Percentiles rank a stretch among this genome's conserved stretches.
These are phyloP conservation scores for Mus minutoides DNA, from an alignment of 2,797 vertebrate species.

Conservation along the genomic window DNA sequence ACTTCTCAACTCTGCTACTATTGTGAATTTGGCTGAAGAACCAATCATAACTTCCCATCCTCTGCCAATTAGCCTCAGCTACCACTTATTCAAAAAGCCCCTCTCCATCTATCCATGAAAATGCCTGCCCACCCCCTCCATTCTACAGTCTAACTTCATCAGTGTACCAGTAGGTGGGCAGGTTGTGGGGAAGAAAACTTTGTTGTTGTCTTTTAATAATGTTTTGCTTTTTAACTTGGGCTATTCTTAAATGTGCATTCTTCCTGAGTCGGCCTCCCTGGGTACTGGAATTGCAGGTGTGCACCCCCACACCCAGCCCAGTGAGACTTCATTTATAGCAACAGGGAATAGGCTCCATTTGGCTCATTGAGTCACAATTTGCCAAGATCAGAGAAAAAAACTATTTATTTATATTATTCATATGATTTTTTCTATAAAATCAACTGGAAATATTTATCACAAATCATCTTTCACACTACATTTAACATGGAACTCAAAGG, in stretches of 20 bases:
- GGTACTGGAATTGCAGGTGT: not conserved
- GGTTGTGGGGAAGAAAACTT: not conserved
- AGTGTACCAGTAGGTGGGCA: not conserved
- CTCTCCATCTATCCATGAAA: too few species aligned
- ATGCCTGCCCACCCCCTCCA: too few species aligned
- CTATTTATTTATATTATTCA: not conserved
- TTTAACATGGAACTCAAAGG: not conserved
- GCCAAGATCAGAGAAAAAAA: not conserved
- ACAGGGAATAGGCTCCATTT: not conserved
- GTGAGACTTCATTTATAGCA: slow-evolving; percentile 28
- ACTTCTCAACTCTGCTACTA: not conserved
- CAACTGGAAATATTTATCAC: not conserved
- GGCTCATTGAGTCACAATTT: not conserved
- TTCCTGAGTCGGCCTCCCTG: not conserved
- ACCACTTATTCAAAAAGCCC: too few species aligned
- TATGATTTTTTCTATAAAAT: slow-evolving; percentile 10
- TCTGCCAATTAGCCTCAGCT: too few species aligned
- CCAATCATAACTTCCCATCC: too few species aligned
- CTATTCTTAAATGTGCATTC: not conserved
- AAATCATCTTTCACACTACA: not conserved
- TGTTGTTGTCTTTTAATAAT: not conserved
- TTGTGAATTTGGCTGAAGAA: not conserved
- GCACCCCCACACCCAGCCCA: not conserved
- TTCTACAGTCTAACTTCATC: too few species aligned
- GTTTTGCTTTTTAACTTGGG: not conserved